Percentiles rank a stretch among this genome's conserved stretches.
Evolutionary conservation across 2,797 vertebrate species (phyloP).

Genomic region (Leuciscus waleckii): DNA sequence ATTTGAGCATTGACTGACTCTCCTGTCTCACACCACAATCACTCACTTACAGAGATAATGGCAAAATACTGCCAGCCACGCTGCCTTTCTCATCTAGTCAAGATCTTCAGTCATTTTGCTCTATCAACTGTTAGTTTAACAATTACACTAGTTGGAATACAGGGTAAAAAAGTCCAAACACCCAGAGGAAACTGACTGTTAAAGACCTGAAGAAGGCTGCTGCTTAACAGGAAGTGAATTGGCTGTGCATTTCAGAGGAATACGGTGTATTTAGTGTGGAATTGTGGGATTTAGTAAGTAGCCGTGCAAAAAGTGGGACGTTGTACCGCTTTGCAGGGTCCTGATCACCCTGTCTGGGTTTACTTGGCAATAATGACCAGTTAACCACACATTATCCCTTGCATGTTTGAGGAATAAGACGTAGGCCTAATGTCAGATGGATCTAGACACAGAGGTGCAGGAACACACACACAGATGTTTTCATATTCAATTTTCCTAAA

Average conservation of each 20-base stretch:
- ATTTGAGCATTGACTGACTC: constrained; percentile 57
- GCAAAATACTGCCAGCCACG: constrained; percentile 3
- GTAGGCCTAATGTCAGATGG: no score
- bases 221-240: background rate
- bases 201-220: background rate
- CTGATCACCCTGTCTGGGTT: background rate
- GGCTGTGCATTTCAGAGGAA: background rate
- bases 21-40: constrained; percentile 24
- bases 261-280: background rate
- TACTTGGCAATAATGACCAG: background rate
- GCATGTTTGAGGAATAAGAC: background rate
- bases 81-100: constrained; percentile 23
- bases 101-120: background rate
- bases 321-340: background rate
- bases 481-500: background rate
- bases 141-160: background rate
- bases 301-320: background rate
- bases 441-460: background rate
- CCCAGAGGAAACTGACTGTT: background rate
- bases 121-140: constrained; percentile 12
- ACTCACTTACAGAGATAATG: constrained; percentile 30
- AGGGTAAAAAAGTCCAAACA: background rate
- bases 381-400: background rate
- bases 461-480: background rate
- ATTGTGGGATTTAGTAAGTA: background rate